phyloP scores from a whole-genome alignment of 2,113 vertebrate genomes.

The Clinocottus analis region DNA sequence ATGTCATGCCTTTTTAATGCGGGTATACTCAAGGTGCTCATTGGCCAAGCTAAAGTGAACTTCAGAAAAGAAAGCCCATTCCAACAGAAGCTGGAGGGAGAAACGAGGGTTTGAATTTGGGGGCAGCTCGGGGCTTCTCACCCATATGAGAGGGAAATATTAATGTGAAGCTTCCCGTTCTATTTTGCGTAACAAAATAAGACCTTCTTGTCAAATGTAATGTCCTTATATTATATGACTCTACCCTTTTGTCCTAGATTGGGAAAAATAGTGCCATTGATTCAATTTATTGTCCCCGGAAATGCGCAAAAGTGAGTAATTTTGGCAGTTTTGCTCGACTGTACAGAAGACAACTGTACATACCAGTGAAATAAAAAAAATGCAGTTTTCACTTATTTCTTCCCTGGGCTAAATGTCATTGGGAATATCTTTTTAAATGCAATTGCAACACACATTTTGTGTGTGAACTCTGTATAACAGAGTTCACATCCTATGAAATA shows the following conservation, averaged over 20 bases:
- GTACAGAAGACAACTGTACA: background rate
- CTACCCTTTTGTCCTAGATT: background rate
- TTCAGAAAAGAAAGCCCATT: background rate
- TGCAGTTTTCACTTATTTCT: background rate
- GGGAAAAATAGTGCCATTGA: background rate
- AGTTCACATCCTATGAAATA: background rate
- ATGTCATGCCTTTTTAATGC: conserved; percentile 52
- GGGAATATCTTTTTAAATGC: background rate
- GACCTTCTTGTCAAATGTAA: background rate
- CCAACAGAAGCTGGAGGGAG: background rate
- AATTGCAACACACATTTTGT: background rate
- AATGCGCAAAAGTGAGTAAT: background rate
- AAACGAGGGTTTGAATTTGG: background rate
- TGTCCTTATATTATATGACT: background rate
- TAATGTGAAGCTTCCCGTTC: background rate
- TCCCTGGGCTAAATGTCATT: background rate
- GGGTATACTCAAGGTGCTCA: conserved; percentile 36
- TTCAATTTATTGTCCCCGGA: background rate
- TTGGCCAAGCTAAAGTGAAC: conserved; percentile 5
- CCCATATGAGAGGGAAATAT: background rate
- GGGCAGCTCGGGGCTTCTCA: background rate
- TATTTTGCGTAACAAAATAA: background rate
- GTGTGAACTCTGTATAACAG: background rate
- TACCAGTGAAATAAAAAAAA: background rate
- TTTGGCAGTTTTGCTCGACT: background rate